phyloP scores from a whole-genome alignment of 1,140 invertebrate species.

The Drosophila kohkoa region DNA sequence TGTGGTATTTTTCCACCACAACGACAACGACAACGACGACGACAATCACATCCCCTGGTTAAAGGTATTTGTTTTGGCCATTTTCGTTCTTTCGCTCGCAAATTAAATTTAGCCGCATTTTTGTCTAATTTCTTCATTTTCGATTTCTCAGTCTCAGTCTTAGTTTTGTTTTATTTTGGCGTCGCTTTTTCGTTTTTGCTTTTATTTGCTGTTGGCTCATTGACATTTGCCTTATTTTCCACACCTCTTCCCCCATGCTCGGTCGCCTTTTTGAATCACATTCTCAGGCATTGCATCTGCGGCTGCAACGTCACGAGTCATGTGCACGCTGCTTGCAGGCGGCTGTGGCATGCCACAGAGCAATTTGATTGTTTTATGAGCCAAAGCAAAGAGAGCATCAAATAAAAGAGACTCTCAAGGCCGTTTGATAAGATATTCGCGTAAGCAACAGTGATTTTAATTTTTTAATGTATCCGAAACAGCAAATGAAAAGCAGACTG shows the following conservation, averaged over 20 bases:
- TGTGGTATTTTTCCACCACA: constrained; percentile 53
- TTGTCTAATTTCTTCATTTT: not conserved
- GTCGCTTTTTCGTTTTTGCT: constrained; percentile 23
- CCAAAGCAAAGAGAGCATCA: constrained; percentile 19
- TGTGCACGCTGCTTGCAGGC: constrained; percentile 33
- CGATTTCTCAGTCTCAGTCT: not conserved
- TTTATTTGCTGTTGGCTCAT: constrained; percentile 56
- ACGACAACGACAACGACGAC: not conserved
- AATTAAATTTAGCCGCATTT: constrained; percentile 55
- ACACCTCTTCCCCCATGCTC: not conserved
- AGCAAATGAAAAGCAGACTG: not conserved
- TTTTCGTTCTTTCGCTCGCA: constrained; percentile 29
- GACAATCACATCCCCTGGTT: constrained; percentile 17
- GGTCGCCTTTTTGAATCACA: constrained; percentile 6
- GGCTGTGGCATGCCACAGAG: constrained; percentile 32
- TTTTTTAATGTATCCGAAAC: constrained; percentile 23
- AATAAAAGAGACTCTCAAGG: constrained; percentile 38
- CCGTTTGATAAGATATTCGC: constrained; percentile 54
- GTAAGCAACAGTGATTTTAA: constrained; percentile 4
- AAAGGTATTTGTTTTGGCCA: constrained; percentile 46
- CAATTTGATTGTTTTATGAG: constrained; percentile 33
- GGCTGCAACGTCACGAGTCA: constrained; percentile 34
- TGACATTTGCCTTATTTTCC: constrained; percentile 48
- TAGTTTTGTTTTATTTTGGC: constrained; percentile 18
- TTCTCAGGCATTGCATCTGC: constrained; percentile 1